Base-by-base conservation (phyloP, 2,888 invertebrate species). In the Thera obeliscata region DNA sequence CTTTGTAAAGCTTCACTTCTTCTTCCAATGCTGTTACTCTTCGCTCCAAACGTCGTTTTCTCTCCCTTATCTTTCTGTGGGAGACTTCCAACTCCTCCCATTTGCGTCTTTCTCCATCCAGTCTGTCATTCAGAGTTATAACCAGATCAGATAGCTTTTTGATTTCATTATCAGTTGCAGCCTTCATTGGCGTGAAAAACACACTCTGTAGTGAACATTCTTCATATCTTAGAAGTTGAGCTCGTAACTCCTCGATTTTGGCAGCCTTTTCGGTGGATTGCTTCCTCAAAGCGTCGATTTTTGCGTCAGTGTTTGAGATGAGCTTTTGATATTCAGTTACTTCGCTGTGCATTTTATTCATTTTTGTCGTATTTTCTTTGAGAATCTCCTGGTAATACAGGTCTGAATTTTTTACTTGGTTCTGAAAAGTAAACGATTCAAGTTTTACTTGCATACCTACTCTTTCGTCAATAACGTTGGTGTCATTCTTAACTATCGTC, bases 91-190 rank as follows among this genome's bases (percentile, higher is more conserved):
- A 80, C 74, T 94, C 95, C 8, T 94, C 94, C 77, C 92, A 93
- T 78, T 94, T 95, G 57, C 90, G 94, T 71, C 95, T 92, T 80
- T 96, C 96, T 6, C 86, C 80, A 61, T 95, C 94, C 49, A 96
- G 74, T 71, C 96, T 93, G 41, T 89, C 87, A 76, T 95, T 95
- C 50, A 95, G 84, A 0, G 93, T 88, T 5, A 94, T 86, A 0
- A 95, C 90, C 55, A 96, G 81, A 66, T 95, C 95, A 2, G 96
- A 82, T 3, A 96, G 83, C 58, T 94, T 90, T 67, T 94, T 89
- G 12, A 95, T 94, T 87, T 96, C 96, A 56, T 94, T 95, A 80
- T 96, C 95, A 0, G 95, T 94, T 0, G 94, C 94, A 3, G 94
- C 91, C 74, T 94, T 94, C 87, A 94, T 89, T 6, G 94, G 94